Conservation (phyloP, 2,888 invertebrate genomes). For the Unio pictorum region DNA sequence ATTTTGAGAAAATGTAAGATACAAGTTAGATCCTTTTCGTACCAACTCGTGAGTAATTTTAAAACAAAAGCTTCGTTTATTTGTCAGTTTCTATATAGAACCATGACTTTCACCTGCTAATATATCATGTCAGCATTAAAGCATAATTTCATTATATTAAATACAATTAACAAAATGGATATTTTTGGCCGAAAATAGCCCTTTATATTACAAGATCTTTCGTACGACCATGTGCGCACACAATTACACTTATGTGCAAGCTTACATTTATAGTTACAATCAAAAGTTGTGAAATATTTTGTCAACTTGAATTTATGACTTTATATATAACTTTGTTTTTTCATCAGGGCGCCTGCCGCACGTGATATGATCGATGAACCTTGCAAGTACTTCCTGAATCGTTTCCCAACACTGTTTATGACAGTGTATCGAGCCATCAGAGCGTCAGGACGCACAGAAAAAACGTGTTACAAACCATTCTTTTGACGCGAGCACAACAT, state of each 20-base stretch:
- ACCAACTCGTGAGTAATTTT: not conserved
- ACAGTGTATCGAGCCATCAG: slow-evolving; percentile 57
- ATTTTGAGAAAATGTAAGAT: slow-evolving; percentile 61
- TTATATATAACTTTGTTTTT: not conserved
- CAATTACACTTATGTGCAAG: no score
- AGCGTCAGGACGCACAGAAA: slow-evolving; percentile 44
- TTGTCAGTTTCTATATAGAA: not conserved
- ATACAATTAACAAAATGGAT: no score
- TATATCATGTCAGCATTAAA: no score
- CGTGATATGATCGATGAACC: slow-evolving; percentile 59
- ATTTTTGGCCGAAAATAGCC: no score
- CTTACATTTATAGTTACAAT: no score
- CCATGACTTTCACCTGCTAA: not conserved
- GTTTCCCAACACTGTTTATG: slow-evolving; percentile 60
- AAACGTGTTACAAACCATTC: slow-evolving; percentile 59
- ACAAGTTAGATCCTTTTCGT: not conserved
- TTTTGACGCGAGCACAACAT: slow-evolving; percentile 21
- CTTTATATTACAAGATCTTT: no score
- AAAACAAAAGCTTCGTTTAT: not conserved
- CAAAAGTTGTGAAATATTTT: no score
- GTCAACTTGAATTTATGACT: no score
- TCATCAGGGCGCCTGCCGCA: slow-evolving; percentile 34
- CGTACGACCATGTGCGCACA: no score
- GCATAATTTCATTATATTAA: no score
- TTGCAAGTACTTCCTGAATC: slow-evolving; percentile 55